Evolutionary conservation across 1,140 invertebrate species (phyloP).

Genomic region (Drosophila dunni): DNA sequence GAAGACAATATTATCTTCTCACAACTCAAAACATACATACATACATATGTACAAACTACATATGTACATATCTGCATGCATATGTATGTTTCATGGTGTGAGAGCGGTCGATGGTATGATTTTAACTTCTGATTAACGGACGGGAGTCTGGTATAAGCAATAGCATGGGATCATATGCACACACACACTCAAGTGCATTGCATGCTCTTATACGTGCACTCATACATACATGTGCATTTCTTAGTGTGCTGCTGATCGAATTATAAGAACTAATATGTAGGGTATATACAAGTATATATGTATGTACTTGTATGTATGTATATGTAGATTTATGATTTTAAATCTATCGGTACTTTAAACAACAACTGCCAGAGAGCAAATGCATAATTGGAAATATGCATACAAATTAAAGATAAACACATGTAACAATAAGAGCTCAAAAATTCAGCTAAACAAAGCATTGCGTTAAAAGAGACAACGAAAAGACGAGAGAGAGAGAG

Average conservation of each 20-base stretch:
- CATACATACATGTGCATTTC: neutral
- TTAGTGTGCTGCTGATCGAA: constrained; percentile 20
- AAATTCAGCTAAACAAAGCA: constrained; percentile 76
- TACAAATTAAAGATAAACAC: constrained; percentile 71
- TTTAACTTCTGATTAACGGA: constrained; percentile 34
- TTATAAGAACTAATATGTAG: constrained; percentile 10
- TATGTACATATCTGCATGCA: neutral
- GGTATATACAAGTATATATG: neutral
- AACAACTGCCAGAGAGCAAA: constrained; percentile 16
- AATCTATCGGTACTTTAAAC: neutral
- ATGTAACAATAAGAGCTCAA: constrained; percentile 71
- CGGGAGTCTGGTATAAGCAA: constrained; percentile 40
- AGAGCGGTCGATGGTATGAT: constrained; percentile 20
- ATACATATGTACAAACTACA: neutral
- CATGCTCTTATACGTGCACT: neutral
- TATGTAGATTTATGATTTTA: constrained; percentile 2
- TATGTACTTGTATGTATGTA: too few relatives aligned
- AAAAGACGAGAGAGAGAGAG: constrained; percentile 41
- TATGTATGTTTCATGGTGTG: neutral
- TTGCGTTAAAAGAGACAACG: constrained; percentile 58
- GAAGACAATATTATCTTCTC: constrained; percentile 31
- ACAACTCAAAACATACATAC: constrained; percentile 13
- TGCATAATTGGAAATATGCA: constrained; percentile 69
- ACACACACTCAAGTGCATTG: neutral
- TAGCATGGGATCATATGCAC: constrained; percentile 34